A percentile compares a stretch with the other conserved stretches of the same genome.
Evolutionary conservation across 1,140 invertebrate genomes (phyloP).

Genomic region (Ceratosolen solmsi): DNA sequence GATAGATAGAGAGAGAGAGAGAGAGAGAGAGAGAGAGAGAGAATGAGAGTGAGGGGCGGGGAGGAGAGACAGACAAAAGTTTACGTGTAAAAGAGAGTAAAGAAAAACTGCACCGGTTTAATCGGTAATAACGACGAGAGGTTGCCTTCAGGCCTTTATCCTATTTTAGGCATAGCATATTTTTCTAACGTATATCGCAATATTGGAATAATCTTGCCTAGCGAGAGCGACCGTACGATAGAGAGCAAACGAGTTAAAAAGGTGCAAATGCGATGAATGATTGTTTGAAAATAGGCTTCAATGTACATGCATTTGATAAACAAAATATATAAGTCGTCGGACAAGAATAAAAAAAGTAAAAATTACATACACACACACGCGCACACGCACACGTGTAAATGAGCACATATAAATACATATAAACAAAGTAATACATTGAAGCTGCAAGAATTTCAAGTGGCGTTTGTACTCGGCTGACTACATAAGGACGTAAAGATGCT

Average conservation of each 20-base stretch:
- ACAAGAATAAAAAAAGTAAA: slow-evolving; percentile 31
- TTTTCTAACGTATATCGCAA: slow-evolving; percentile 73
- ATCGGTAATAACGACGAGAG: slow-evolving; percentile 70
- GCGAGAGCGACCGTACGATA: slow-evolving; percentile 63
- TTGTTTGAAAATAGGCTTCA: slow-evolving; percentile 50
- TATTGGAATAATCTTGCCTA: slow-evolving; percentile 70
- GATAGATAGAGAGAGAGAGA: slow-evolving; percentile 49
- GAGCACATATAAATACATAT: slow-evolving; percentile 28
- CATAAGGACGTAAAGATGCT: slow-evolving; percentile 73
- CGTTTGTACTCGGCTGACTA: slow-evolving; percentile 68
- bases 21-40: slow-evolving; percentile 46
- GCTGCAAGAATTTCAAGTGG: slow-evolving; percentile 59
- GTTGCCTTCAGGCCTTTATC: slow-evolving; percentile 73
- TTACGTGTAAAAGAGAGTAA: slow-evolving; percentile 49
- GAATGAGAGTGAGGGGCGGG: slow-evolving; percentile 49
- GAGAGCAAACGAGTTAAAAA: slow-evolving; percentile 56
- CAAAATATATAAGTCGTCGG: slow-evolving; percentile 22
- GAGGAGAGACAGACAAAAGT: slow-evolving; percentile 46
- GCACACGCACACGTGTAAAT: slow-evolving; percentile 2
- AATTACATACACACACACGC: background rate
- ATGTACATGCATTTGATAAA: slow-evolving; percentile 54
- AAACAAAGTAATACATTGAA: slow-evolving; percentile 49
- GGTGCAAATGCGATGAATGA: slow-evolving; percentile 51
- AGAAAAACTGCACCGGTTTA: slow-evolving; percentile 49
- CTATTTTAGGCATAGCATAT: slow-evolving; percentile 75